Evolutionary conservation across 1,140 invertebrate species (phyloP).

Genomic region (Musca domestica): DNA sequence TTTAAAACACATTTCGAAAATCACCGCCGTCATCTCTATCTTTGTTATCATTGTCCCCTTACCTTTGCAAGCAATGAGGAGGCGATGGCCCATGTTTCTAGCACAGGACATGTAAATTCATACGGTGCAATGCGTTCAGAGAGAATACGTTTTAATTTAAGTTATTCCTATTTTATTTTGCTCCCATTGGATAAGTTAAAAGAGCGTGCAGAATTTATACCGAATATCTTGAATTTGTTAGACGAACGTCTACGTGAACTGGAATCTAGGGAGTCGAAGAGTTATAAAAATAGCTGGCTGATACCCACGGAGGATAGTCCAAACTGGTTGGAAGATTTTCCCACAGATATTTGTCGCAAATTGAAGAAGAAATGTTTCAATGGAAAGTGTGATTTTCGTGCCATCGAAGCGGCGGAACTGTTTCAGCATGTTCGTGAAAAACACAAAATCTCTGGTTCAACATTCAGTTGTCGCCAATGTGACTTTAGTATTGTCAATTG

Average conservation of each 20-base stretch:
- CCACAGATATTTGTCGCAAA: not conserved
- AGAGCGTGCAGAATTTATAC: not conserved
- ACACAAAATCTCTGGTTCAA: not conserved
- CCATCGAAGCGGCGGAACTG: not conserved
- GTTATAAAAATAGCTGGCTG: not conserved
- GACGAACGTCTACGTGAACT: not conserved
- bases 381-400: not conserved
- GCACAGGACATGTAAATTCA: not conserved
- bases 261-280: not conserved
- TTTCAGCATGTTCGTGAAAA: not conserved
- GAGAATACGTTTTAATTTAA: conserved; percentile 8
- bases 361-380: not conserved
- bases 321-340: not conserved
- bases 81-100: not conserved
- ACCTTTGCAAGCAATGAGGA: not conserved
- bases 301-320: not conserved
- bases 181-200: not conserved
- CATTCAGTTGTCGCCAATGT: not conserved
- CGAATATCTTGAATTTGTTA: not conserved
- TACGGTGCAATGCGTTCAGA: not conserved
- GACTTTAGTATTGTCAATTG: not conserved
- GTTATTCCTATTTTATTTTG: not conserved
- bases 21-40: conserved; percentile 22
- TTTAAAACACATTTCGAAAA: conserved; percentile 17
- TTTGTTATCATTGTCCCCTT: conserved; percentile 8